Evolutionary conservation across 2,888 invertebrate species (phyloP).

Genomic region (Lasius platythorax): DNA sequence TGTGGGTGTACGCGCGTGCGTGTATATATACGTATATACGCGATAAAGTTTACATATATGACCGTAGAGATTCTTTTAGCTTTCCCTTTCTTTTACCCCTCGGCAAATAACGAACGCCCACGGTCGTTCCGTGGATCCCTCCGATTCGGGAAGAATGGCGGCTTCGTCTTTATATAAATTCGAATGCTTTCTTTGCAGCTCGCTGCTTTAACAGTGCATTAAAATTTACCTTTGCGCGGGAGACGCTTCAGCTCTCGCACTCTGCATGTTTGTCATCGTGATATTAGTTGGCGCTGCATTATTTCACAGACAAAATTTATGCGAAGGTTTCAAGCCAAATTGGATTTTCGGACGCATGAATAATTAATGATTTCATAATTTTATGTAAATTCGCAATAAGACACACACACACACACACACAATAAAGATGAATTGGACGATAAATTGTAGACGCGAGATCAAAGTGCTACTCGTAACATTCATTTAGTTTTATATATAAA

Average conservation of each 20-base stretch:
- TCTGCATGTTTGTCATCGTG: slow-evolving; percentile 44
- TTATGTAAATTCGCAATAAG: slow-evolving; percentile 41
- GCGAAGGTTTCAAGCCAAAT: slow-evolving; percentile 36
- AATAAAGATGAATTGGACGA: slow-evolving; percentile 21
- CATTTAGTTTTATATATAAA: neutral
- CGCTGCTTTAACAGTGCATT: slow-evolving; percentile 29
- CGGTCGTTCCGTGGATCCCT: slow-evolving; percentile 56
- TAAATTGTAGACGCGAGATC: slow-evolving; percentile 22
- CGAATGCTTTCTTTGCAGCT: slow-evolving; percentile 7
- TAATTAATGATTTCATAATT: slow-evolving; percentile 55
- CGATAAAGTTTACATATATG: slow-evolving; percentile 50
- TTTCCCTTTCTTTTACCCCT: slow-evolving; percentile 6
- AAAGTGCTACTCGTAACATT: slow-evolving; percentile 15
- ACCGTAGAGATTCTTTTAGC: slow-evolving; percentile 10
- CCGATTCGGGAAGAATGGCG: slow-evolving; percentile 44
- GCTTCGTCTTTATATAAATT: slow-evolving; percentile 29
- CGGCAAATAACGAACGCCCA: slow-evolving; percentile 72
- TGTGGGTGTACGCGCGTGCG: neutral
- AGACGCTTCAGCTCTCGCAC: slow-evolving; percentile 33
- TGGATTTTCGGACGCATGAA: slow-evolving; percentile 47
- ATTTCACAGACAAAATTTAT: slow-evolving; percentile 38
- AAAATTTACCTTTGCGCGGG: slow-evolving; percentile 23
- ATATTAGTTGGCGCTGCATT: slow-evolving; percentile 45
- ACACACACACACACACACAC: neutral
- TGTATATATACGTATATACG: neutral